Evolutionary conservation across 2,113 vertebrate species (phyloP), one percentile per base, ranked within the genome.

Genomic region (Etheostoma cragini): DNA sequence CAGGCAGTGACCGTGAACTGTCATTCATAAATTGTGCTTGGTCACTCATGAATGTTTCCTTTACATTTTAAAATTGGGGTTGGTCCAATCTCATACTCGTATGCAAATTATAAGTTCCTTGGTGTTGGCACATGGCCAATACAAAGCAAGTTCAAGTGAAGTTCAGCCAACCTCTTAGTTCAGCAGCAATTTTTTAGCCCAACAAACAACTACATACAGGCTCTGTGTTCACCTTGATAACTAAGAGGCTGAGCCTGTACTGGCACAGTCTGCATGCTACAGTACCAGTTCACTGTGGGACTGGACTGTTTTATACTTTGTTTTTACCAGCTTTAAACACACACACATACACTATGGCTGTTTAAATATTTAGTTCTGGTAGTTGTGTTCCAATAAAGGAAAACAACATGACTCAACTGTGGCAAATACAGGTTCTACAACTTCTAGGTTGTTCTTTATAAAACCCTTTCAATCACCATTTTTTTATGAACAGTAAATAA

Each of bases 161-260:
- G 79, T 85, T 85, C 77, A 85, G 88, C 86, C 86, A 80, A 61
- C 65, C n/a, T 72, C 53, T 62, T 35, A 50, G 38, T 67, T 82
- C 33, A 74, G 74, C 46, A 75, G 74, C 26, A 70, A 84, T 75
- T 71, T 69, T 84, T 77, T 33, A 77, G n/a, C 15, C 26, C 24
- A 17, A 69, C 62, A 52, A 56, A 77, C 56, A 57, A 56, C 50
- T 17, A 35, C 6, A 72, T 33, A 57, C 53, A 80, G 71, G 63
- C 76, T 46, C 47, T 35, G 46, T 15, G 33, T 45, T 72, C 65
- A 67, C 60, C 72, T 78, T 47, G 47, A 63, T 57, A 60, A 73
- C 30, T 53, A 52, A 54, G 56, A 61, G 56, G 56, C 72, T 12
- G 22, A 70, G 63, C 38, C 8, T 8, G 53, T 57, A 21, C 38